phyloP scores from a whole-genome alignment of 1,140 invertebrate genomes.

The Brachionus calyciflorus region DNA sequence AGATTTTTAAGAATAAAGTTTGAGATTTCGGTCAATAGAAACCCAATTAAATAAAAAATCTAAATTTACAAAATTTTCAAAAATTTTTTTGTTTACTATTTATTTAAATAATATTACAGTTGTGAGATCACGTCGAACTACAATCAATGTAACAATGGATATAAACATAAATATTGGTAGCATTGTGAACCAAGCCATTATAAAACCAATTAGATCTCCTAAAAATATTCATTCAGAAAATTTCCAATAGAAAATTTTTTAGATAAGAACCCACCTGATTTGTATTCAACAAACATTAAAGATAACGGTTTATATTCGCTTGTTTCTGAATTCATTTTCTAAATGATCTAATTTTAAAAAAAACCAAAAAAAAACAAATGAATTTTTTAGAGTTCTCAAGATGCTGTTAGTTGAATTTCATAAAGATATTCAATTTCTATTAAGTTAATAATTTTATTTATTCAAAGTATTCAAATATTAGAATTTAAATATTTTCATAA shows the following conservation, averaged over 20 bases:
- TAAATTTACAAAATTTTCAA: constrained; percentile 56
- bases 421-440: too few species aligned
- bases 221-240: background rate
- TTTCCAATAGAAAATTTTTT: background rate
- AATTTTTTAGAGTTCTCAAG: too few species aligned
- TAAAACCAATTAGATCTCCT: constrained; percentile 75
- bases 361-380: background rate
- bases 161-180: constrained; percentile 76
- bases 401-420: too few species aligned
- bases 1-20: constrained; percentile 79
- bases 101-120: constrained; percentile 67
- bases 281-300: constrained; percentile 42
- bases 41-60: constrained; percentile 80
- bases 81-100: background rate
- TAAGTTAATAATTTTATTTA: too few species aligned
- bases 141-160: constrained; percentile 77
- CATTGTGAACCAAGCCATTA: constrained; percentile 76
- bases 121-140: constrained; percentile 84
- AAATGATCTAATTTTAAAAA: background rate
- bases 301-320: constrained; percentile 14
- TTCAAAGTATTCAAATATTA: too few species aligned
- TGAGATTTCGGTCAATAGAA: constrained; percentile 73
- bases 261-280: background rate
- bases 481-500: too few species aligned
- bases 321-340: constrained; percentile 18